phyloP scores from a whole-genome alignment of 2,888 invertebrate genomes.

The Diplazon laetatorius region DNA sequence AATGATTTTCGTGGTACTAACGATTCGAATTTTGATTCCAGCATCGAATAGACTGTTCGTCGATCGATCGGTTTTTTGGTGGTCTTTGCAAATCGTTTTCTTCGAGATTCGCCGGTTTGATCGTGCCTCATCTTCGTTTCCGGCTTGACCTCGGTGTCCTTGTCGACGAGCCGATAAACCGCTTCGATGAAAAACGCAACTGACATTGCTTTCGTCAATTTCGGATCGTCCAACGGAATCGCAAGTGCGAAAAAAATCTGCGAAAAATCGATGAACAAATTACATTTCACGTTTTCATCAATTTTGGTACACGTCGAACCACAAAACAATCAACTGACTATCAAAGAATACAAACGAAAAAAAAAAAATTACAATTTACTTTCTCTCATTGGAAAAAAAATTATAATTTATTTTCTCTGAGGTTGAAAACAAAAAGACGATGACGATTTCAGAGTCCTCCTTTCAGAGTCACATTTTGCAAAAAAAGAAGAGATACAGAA shows the following conservation, averaged over 20 bases:
- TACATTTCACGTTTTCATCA: too few relatives aligned
- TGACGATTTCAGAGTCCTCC: slow-evolving; percentile 7
- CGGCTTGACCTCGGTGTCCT: slow-evolving; percentile 48
- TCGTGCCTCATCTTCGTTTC: slow-evolving; percentile 26
- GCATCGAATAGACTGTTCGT: slow-evolving; percentile 69
- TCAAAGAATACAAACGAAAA: too few relatives aligned
- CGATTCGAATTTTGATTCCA: slow-evolving; percentile 77
- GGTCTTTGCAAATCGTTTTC: slow-evolving; percentile 61
- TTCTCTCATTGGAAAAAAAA: too few relatives aligned
- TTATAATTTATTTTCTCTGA: too few relatives aligned
- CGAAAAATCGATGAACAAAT: slow-evolving; percentile 66
- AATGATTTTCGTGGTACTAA: slow-evolving; percentile 68
- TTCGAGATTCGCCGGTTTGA: slow-evolving; percentile 17
- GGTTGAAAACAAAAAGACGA: neutral
- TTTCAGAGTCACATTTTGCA: neutral
- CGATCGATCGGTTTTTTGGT: slow-evolving; percentile 70
- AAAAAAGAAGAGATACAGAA: neutral
- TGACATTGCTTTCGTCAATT: slow-evolving; percentile 86
- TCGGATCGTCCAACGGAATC: slow-evolving; percentile 87
- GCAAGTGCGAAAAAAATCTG: slow-evolving; percentile 88
- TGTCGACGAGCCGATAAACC: slow-evolving; percentile 85
- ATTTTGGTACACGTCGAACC: too few relatives aligned
- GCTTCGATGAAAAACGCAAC: slow-evolving; percentile 90
- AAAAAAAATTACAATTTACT: too few relatives aligned
- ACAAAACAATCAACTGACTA: too few relatives aligned